These are phyloP conservation scores for Eretmocerus hayati DNA, from an alignment of 2,888 invertebrate species.

Conservation along the genomic window DNA sequence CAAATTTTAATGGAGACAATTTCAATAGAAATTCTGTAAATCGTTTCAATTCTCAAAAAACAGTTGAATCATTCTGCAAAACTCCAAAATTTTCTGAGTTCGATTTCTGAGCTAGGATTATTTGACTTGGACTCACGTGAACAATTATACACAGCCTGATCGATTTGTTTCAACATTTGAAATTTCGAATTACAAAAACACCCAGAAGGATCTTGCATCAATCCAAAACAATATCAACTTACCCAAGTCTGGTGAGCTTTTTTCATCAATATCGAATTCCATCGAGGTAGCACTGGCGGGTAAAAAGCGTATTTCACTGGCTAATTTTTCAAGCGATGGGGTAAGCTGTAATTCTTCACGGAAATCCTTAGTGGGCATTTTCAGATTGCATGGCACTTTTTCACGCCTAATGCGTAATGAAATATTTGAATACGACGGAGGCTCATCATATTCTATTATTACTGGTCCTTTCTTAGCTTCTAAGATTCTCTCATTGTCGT, in stretches of 20 bases:
- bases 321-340: slow-evolving; percentile 38
- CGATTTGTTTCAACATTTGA: too few relatives aligned
- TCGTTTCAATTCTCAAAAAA: not conserved
- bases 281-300: slow-evolving; percentile 27
- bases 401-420: slow-evolving; percentile 27
- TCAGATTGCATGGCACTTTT: slow-evolving; percentile 27
- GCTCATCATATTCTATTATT: slow-evolving; percentile 22
- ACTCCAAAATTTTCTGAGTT: too few relatives aligned
- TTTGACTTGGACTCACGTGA: too few relatives aligned
- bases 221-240: not conserved
- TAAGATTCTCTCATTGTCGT: slow-evolving; percentile 24
- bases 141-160: too few relatives aligned
- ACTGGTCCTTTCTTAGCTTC: slow-evolving; percentile 3
- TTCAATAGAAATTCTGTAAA: too few relatives aligned
- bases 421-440: slow-evolving; percentile 33
- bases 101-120: too few relatives aligned
- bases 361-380: slow-evolving; percentile 25
- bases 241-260: slow-evolving; percentile 13
- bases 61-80: too few relatives aligned
- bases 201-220: too few relatives aligned
- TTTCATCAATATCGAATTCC: slow-evolving; percentile 15
- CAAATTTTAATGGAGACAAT: too few relatives aligned
- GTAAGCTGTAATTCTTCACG: slow-evolving; percentile 31
- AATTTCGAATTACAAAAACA: too few relatives aligned
- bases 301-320: slow-evolving; percentile 39